Conservation (phyloP, 1,140 invertebrate species). For the Lamellibrachia luymesi region DNA sequence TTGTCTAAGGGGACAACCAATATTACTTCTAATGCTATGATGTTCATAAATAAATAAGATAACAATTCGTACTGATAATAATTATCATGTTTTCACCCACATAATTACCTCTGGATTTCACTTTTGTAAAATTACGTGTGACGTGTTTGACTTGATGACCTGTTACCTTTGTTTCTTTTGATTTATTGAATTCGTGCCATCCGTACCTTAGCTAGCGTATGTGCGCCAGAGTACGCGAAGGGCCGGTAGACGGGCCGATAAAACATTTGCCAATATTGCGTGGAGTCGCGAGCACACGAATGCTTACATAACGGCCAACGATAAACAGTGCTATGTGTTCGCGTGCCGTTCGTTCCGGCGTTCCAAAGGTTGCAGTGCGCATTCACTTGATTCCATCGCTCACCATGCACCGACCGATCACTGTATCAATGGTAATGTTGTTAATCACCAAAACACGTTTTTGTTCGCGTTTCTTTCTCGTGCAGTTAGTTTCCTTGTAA, state of each 20-base stretch:
- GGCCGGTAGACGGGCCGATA: not conserved
- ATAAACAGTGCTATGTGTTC: not conserved
- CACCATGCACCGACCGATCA: not conserved
- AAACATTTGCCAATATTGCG: not conserved
- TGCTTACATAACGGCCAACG: not conserved
- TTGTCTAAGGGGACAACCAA: too few relatives aligned
- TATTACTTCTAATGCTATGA: too few relatives aligned
- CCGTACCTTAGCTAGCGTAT: not conserved
- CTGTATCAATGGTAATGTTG: not conserved
- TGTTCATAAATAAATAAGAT: not conserved
- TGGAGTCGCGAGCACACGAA: not conserved
- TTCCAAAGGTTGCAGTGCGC: not conserved
- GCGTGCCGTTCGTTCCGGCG: not conserved
- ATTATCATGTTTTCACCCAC: not conserved
- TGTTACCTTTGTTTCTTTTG: not conserved
- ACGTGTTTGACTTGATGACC: not conserved
- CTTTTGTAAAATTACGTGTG: not conserved
- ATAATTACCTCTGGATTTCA: not conserved
- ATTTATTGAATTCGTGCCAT: not conserved
- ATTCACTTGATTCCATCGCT: not conserved
- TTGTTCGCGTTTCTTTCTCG: not conserved
- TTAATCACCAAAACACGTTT: not conserved
- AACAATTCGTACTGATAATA: not conserved
- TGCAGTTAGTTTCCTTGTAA: not conserved
- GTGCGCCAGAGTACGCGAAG: not conserved